phyloP scores from a whole-genome alignment of 2,888 invertebrate species.

The Troides aeacus region DNA sequence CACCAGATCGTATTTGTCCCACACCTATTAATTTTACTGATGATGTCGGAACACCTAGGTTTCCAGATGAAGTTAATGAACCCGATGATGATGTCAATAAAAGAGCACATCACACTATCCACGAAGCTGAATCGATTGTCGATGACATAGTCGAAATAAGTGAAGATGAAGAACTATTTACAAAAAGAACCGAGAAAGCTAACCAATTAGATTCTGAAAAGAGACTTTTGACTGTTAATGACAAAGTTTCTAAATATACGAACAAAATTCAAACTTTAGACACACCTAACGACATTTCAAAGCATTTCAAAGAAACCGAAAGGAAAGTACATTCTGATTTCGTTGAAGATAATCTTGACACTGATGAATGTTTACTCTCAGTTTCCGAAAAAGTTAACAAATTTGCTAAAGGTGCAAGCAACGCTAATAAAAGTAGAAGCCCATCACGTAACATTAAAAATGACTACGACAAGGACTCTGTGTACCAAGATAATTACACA shows the following conservation, averaged over 20 bases:
- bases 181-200: constrained; percentile 56
- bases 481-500: constrained; percentile 72
- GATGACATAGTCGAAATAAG: constrained; percentile 79
- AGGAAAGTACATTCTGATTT: constrained; percentile 72
- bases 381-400: constrained; percentile 86
- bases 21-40: constrained; percentile 81
- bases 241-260: constrained; percentile 77
- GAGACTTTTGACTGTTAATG: constrained; percentile 77
- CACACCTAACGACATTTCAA: constrained; percentile 52
- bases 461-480: constrained; percentile 77
- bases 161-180: constrained; percentile 74
- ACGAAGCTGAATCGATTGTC: constrained; percentile 82
- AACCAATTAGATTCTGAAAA: constrained; percentile 69
- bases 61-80: constrained; percentile 87
- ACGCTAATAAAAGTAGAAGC: constrained; percentile 61
- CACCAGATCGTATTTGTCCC: constrained; percentile 86
- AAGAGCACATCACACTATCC: constrained; percentile 64
- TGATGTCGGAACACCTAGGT: constrained; percentile 82
- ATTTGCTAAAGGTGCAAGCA: constrained; percentile 76
- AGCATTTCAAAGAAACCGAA: constrained; percentile 58
- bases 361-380: constrained; percentile 83
- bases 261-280: constrained; percentile 59
- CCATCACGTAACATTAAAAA: constrained; percentile 66
- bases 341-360: constrained; percentile 70
- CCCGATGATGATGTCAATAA: constrained; percentile 83